phyloP scores from a whole-genome alignment of 64 coral and sea anemone genomes.

The Porites australiensis region DNA sequence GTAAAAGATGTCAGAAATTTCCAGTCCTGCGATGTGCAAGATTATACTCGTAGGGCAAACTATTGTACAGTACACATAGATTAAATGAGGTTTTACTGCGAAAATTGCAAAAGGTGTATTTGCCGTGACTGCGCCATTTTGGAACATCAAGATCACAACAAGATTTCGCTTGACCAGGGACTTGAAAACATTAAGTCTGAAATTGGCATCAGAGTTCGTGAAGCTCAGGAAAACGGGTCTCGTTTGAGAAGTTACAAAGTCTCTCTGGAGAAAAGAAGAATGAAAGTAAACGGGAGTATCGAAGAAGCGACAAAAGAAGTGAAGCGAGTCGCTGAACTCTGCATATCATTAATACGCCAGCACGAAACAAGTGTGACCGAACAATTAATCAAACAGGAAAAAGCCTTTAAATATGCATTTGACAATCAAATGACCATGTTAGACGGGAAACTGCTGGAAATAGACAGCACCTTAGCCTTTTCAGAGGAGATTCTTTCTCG shows the following conservation, averaged over 20 bases:
- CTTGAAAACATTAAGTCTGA: neutral
- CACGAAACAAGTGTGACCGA: constrained; percentile 4
- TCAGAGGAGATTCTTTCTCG: neutral
- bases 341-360: constrained; percentile 1
- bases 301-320: neutral
- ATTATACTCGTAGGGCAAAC: constrained; percentile 16
- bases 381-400: neutral
- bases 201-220: neutral
- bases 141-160: too few relatives aligned
- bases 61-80: neutral
- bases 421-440: neutral
- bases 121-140: constrained; percentile 20
- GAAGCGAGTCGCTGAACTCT: neutral
- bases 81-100: constrained; percentile 2
- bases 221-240: too few relatives aligned
- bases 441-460: neutral
- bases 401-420: neutral
- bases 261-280: neutral
- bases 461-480: neutral
- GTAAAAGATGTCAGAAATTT: constrained; percentile 20
- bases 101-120: neutral
- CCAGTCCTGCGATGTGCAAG: neutral
- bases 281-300: neutral
- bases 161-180: too few relatives aligned
- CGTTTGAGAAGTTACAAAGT: neutral